Evolutionary conservation across 2,888 invertebrate genomes (phyloP), one percentile per base, ranked within the genome.

Genomic region (Elegia similella): DNA sequence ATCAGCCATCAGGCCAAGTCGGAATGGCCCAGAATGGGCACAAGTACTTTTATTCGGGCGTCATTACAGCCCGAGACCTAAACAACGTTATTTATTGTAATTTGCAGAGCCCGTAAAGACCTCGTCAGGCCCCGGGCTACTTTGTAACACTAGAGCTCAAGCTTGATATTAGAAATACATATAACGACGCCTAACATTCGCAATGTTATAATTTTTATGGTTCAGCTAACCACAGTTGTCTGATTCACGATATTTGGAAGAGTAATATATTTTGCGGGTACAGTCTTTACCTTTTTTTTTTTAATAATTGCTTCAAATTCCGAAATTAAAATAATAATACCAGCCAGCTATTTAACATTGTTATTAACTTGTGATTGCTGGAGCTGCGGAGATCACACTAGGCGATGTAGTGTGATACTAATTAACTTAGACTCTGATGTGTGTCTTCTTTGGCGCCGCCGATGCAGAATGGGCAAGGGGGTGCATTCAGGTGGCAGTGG

Each of bases 401-500:
- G 23, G 23, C 5, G 5, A 3, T 3, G 23, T 38, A n/a, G n/a
- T 38, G 1, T 38, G 38, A n/a, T 38, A 12, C 10, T 38, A 38
- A 12, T 10, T 12, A 44, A 6, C n/a, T 46, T 10, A 10, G 46
- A 12, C 46, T 46, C 46, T 17, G 6, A 5, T 8, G 13, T 15
- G 16, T 34, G 15, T 50, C 7, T 15, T 50, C 34, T 15, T 0
- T 17, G 0, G 1, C 15, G 6, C n/a, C 1, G 15, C 29, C 12
- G 16, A 50, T 32, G 48, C 48, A 32, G 5, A 48, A 15, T 48
- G 32, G 32, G 38, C 1, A 12, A 17, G 16, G n/a, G 50, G 50
- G 30, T 61, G 62, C 57, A 62, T 61, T 66, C 65, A 63, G 65
- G 55, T 47, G 60, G 42, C 42, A 57, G 44, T 59, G 10, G 38